Base-by-base conservation (phyloP, 2,797 vertebrate genomes). In the Chrosomus eos region DNA sequence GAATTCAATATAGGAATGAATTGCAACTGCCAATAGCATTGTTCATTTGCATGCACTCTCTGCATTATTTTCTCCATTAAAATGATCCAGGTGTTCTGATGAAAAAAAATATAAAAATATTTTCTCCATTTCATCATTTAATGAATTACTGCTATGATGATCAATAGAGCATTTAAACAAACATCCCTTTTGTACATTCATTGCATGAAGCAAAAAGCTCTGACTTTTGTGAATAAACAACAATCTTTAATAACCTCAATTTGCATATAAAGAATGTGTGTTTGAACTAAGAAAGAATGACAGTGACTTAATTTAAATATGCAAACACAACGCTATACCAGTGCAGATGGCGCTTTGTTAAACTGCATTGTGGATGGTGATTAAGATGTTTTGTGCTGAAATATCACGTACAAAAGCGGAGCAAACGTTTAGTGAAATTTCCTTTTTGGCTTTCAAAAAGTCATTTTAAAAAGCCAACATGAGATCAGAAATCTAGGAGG, bases 251-350 rank as follows among this genome's bases (percentile, higher is more conserved):
- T 80, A 70, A 21, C 48, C 21, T 38, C 55, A 40, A 81, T 81
- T 81, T 70, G 66, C 66, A 81, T 81, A 70, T 51, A 70, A 81
- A 81, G 79, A 70, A 70, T 55, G 79, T 40, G 8, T 81, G 66
- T 70, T 68, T 80, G 60, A 31, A 21, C 64, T 38, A 55, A 70
- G 62, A 68, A 67, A 68, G 64, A 70, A 79, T 48, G 31, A 81
- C 48, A 81, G 66, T 26, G 64, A 38, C 64, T 70, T 81, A 4
- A 81, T 70, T 68, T 70, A 53, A 81, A 81, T 70, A 81, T 26
- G 79, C 79, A 81, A 70, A 70, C 48, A 21, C 48, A 81, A 55
- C 21, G 0, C 48, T 53, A 55, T 36, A 68, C 21, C 66, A 55
- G 79, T 18, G 66, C 79, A 81, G 79, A 70, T 70, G 66, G 66